Conservation (phyloP, 37 sponge, comb jelly and placozoan genomes). For the Corticium candelabrum region DNA sequence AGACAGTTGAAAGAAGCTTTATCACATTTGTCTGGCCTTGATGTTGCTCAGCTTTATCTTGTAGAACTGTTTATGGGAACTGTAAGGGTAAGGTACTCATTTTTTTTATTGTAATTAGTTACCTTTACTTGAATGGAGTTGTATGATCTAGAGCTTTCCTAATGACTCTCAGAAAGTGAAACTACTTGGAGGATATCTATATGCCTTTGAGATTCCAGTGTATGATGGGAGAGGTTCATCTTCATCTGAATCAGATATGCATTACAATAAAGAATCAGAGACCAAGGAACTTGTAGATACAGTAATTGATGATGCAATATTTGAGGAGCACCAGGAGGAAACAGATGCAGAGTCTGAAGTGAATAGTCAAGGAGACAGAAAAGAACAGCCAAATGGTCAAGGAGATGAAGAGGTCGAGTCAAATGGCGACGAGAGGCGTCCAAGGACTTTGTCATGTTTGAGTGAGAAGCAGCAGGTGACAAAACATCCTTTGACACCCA, state of each 20-base stretch:
- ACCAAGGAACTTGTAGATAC: not conserved
- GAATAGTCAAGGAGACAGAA: not conserved
- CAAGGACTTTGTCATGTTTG: not conserved
- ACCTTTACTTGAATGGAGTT: too few relatives aligned
- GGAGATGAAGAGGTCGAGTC: not conserved
- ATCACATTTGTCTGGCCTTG: conserved; percentile 29
- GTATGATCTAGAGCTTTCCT: conserved; percentile 37
- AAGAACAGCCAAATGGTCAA: not conserved
- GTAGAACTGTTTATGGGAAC: conserved; percentile 41
- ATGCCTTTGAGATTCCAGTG: conserved; percentile 75
- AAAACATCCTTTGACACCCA: not conserved
- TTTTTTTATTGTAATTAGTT: not conserved
- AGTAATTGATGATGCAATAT: not conserved
- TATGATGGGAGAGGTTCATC: too few relatives aligned
- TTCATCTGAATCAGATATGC: too few relatives aligned
- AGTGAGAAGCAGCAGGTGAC: not conserved
- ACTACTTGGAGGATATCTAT: conserved; percentile 56
- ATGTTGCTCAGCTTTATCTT: conserved; percentile 20
- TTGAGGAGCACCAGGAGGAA: not conserved
- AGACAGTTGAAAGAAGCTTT: conserved; percentile 35
- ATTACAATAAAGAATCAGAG: not conserved
- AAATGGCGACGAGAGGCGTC: not conserved
- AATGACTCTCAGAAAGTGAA: conserved; percentile 53
- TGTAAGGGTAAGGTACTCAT: conserved; percentile 38
- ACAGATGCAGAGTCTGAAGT: not conserved